Evolutionary conservation across 1,140 invertebrate genomes (phyloP), one percentile per base, ranked within the genome.

Genomic region (Archivesica marissinica): DNA sequence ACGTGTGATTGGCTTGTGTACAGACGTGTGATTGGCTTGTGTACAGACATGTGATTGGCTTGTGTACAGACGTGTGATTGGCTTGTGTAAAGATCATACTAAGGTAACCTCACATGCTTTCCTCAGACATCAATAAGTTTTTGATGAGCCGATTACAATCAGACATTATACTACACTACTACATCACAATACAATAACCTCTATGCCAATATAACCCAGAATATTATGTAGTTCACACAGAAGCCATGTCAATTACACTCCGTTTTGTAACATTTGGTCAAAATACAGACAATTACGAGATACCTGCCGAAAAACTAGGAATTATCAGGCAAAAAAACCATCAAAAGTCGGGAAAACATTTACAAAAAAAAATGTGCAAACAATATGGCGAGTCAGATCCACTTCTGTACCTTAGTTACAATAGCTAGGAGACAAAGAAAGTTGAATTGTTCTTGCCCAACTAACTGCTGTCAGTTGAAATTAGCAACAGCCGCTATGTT

Each of bases 401-500:
- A 59, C n/a, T 59, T 30, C 28, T 6, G 1, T 28, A 30, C 33
- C 56, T 59, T 28, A 59, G 56, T 59, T 59, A 59, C 56, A 59
- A 11, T 30, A 59, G 56, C 56, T 28, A 30, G 4, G 17, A 59
- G 56, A 59, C 56, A 59, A 59, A 59, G 56, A 59, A 59, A 59
- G 33, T 59, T 59, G 28, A 59, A 59, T 59, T 59, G 56, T 59
- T 59, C 25, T 23, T 54, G 3, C 4, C 13, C 3, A 28, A 59
- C 13, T 13, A 59, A 59, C 56, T 52, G 4, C 4, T 52, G 28
- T 59, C 56, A 59, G 56, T 59, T 23, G 7, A 28, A 28, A 59
- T 59, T 59, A 59, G 56, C 17, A 59, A 59, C 56, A 59, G 56
- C 56, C 56, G 56, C 17, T 59, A 59, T 59, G 56, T 59, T 59